A percentile compares a stretch with the other conserved stretches of the same genome.
Conservation (phyloP, 2,888 invertebrate genomes). For the Tyria jacobaeae region DNA sequence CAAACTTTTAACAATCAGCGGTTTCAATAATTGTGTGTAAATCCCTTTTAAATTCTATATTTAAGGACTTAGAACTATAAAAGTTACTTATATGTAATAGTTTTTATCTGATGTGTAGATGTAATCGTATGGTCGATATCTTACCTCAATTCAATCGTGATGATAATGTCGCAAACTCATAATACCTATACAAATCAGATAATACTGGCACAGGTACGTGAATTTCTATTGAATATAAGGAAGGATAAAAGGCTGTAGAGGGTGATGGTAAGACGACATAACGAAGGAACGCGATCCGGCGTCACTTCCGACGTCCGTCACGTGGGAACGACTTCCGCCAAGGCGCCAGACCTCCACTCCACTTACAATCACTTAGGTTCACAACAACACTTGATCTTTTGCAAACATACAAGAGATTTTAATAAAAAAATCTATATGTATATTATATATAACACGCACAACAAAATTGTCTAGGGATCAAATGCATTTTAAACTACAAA, state of each 20-base stretch:
- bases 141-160: conserved; percentile 13
- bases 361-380: conserved; percentile 84
- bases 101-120: not conserved
- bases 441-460: too few species aligned
- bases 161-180: conserved; percentile 10
- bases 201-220: conserved; percentile 38
- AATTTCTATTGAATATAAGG: conserved; percentile 47
- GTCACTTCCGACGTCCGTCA: conserved; percentile 84
- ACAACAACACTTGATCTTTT: conserved; percentile 65
- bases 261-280: conserved; percentile 71
- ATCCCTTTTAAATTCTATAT: too few species aligned
- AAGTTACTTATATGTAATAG: not conserved
- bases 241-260: conserved; percentile 63
- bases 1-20: too few species aligned
- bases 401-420: conserved; percentile 58
- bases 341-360: conserved; percentile 79
- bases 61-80: too few species aligned
- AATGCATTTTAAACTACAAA: too few species aligned
- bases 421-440: conserved; percentile 47
- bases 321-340: conserved; percentile 83
- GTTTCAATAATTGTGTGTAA: too few species aligned
- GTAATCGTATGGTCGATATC: not conserved
- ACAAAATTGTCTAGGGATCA: too few species aligned
- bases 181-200: conserved; percentile 36
- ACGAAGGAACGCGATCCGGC: conserved; percentile 81